Conservation (phyloP, 92 coral and sea anemone species). For the Pocillopora meandrina region DNA sequence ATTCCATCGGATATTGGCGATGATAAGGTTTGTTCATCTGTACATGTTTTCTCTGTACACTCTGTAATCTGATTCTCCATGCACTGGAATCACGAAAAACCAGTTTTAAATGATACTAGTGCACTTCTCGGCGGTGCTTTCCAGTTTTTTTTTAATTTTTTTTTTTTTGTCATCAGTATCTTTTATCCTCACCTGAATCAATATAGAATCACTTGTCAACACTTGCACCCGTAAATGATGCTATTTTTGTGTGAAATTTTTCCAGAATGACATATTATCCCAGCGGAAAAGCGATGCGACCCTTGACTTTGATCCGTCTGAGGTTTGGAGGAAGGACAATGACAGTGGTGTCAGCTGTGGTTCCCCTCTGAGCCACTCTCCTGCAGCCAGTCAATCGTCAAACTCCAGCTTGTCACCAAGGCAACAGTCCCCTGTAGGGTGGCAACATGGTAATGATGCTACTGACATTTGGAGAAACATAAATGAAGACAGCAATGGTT, state of each 20-base stretch:
- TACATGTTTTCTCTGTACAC: no score
- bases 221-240: background rate
- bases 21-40: constrained; percentile 26
- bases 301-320: constrained; percentile 9
- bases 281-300: constrained; percentile 33
- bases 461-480: constrained; percentile 59
- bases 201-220: no score
- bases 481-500: constrained; percentile 31
- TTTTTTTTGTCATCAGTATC: no score
- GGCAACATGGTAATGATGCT: constrained; percentile 74
- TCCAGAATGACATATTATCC: constrained; percentile 26
- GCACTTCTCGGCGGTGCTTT: background rate
- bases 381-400: constrained; percentile 87
- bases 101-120: no score
- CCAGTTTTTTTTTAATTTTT: background rate
- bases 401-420: constrained; percentile 63
- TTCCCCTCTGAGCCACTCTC: constrained; percentile 97
- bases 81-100: no score
- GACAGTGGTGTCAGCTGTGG: constrained; percentile 98
- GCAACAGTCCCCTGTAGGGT: constrained; percentile 76
- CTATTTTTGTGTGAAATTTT: background rate
- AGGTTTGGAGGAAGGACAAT: constrained; percentile 62
- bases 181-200: no score
- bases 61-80: no score
- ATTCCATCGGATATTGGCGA: constrained; percentile 59